Percentiles rank a stretch among this genome's conserved stretches.
Evolutionary conservation across 2,113 vertebrate genomes (phyloP).

Genomic region (Oreotrochilus melanogaster): DNA sequence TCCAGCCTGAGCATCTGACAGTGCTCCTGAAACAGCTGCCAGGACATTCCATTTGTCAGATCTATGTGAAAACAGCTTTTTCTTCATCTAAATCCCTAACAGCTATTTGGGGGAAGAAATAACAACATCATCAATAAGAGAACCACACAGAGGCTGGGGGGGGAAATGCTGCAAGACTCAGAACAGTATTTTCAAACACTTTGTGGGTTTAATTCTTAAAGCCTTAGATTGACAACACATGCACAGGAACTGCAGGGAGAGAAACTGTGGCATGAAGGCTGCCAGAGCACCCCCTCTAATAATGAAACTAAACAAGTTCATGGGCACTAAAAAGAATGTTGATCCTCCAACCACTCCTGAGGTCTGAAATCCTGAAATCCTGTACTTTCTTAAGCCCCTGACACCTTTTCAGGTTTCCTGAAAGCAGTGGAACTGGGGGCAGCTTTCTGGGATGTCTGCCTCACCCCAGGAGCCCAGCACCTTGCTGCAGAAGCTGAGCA

Average conservation of each 20-base stretch:
- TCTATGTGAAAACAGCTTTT: neutral
- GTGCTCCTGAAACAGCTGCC: neutral
- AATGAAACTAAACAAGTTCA: neutral
- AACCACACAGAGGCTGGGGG: neutral
- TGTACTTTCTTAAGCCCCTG: neutral
- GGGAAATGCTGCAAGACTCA: neutral
- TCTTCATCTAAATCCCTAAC: neutral
- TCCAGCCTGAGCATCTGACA: neutral
- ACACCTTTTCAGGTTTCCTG: neutral
- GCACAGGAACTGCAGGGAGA: neutral
- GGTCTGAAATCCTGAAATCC: neutral
- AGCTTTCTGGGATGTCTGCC: accelerated
- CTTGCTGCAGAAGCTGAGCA: neutral
- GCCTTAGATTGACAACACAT: neutral
- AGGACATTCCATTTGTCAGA: neutral
- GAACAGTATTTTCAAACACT: neutral
- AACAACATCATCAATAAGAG: neutral
- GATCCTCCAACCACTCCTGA: neutral
- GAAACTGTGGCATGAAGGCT: neutral
- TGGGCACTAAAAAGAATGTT: neutral
- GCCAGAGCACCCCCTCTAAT: neutral
- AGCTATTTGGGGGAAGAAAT: neutral
- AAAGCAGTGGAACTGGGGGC: neutral
- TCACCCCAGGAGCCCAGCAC: neutral
- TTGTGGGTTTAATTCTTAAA: neutral